A percentile compares a stretch with the other conserved stretches of the same genome.
Conservation (phyloP, 1,140 invertebrate genomes). For the Drosophila sp. region DNA sequence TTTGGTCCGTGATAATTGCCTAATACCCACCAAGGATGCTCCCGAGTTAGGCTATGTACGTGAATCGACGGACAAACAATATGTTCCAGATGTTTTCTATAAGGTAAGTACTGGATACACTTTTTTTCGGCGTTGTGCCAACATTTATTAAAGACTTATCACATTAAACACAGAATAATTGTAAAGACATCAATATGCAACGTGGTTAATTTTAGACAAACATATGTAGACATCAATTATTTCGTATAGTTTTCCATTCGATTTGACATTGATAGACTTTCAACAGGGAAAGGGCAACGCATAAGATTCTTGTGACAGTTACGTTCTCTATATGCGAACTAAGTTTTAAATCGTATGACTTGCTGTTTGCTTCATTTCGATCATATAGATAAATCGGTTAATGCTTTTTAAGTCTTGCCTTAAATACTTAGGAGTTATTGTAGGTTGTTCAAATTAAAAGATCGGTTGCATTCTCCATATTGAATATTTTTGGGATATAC, state of each 20-base stretch:
- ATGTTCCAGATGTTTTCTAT: conserved; percentile 99
- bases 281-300: neutral
- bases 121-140: neutral
- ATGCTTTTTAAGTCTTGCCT: no score
- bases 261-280: neutral
- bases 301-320: neutral
- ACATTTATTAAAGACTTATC: conserved; percentile 51
- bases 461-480: neutral
- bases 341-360: no score
- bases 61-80: conserved; percentile 96
- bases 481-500: neutral
- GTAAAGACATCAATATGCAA: conserved; percentile 18
- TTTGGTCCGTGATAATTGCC: conserved; percentile 95
- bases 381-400: no score
- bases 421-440: no score
- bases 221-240: neutral
- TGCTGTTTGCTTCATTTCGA: no score
- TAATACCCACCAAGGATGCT: conserved; percentile 98
- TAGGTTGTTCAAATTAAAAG: no score
- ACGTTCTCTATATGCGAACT: neutral
- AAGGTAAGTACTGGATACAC: conserved; percentile 88
- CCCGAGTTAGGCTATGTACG: conserved; percentile 98
- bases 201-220: neutral
- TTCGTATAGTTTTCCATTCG: neutral
- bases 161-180: conserved; percentile 25